These are phyloP conservation scores for Lasioglossum lativentre DNA, from an alignment of 2,888 invertebrate species.

Conservation along the genomic window DNA sequence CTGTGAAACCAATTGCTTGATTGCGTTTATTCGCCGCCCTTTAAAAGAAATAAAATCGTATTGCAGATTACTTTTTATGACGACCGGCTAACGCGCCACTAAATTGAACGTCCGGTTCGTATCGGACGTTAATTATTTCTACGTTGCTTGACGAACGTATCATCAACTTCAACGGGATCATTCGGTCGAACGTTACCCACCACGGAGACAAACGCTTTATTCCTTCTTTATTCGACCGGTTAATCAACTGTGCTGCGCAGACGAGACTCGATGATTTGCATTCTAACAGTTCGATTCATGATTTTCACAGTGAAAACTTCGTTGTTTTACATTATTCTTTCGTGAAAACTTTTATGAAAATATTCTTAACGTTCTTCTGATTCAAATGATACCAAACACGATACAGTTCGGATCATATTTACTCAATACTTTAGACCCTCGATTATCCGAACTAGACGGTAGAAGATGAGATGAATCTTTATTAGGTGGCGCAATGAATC, in stretches of 20 bases:
- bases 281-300: neutral
- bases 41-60: conserved; percentile 54
- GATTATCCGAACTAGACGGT: neutral
- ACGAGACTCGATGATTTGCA: neutral
- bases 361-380: neutral
- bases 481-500: neutral
- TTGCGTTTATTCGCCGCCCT: conserved; percentile 65
- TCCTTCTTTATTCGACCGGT: neutral
- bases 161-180: conserved; percentile 2
- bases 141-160: conserved; percentile 1
- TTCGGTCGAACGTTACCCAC: neutral
- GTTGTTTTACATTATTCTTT: neutral
- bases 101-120: conserved; percentile 14
- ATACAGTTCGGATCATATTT: neutral
- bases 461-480: neutral
- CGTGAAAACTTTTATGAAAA: neutral
- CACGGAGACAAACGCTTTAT: neutral
- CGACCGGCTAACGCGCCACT: neutral
- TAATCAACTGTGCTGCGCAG: neutral
- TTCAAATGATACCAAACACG: neutral
- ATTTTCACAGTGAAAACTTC: neutral
- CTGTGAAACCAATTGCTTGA: conserved; percentile 69
- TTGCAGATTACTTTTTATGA: conserved; percentile 53
- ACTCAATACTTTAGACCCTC: neutral
- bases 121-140: neutral